phyloP scores from a whole-genome alignment of 1,140 invertebrate genomes.

The Papilio polyxenes region DNA sequence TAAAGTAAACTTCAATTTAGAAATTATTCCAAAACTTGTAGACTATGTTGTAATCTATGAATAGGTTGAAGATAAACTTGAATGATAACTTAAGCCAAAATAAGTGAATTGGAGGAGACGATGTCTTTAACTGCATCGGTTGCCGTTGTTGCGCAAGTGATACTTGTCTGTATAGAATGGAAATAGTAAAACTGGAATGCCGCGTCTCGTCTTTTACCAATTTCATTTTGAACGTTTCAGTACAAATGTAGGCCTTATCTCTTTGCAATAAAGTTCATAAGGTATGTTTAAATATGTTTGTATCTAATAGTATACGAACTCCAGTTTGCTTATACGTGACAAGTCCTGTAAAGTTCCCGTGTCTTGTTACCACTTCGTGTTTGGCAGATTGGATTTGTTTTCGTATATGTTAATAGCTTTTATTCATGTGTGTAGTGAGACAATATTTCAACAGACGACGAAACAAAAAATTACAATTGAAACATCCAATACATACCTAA shows the following conservation, averaged over 20 bases:
- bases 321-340: slow-evolving; percentile 56
- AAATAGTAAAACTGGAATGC: slow-evolving; percentile 52
- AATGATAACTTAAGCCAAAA: neutral
- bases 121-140: slow-evolving; percentile 48
- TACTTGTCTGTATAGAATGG: slow-evolving; percentile 53
- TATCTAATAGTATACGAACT: slow-evolving; percentile 40
- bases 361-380: slow-evolving; percentile 64
- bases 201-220: slow-evolving; percentile 37
- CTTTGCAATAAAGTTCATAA: neutral
- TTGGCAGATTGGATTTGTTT: slow-evolving; percentile 73
- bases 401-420: slow-evolving; percentile 62
- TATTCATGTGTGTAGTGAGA: slow-evolving; percentile 1
- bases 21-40: too few relatives aligned
- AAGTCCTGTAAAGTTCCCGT: slow-evolving; percentile 62
- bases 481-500: neutral
- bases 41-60: too few relatives aligned
- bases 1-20: neutral
- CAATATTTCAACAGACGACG: neutral
- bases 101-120: slow-evolving; percentile 17
- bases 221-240: slow-evolving; percentile 16
- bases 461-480: neutral
- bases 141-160: slow-evolving; percentile 53
- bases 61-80: neutral
- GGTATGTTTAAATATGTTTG: slow-evolving; percentile 11
- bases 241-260: slow-evolving; percentile 16